These are phyloP conservation scores for Ichneumoninae sp. DNA, from an alignment of 2,888 invertebrate genomes.

Conservation along the genomic window DNA sequence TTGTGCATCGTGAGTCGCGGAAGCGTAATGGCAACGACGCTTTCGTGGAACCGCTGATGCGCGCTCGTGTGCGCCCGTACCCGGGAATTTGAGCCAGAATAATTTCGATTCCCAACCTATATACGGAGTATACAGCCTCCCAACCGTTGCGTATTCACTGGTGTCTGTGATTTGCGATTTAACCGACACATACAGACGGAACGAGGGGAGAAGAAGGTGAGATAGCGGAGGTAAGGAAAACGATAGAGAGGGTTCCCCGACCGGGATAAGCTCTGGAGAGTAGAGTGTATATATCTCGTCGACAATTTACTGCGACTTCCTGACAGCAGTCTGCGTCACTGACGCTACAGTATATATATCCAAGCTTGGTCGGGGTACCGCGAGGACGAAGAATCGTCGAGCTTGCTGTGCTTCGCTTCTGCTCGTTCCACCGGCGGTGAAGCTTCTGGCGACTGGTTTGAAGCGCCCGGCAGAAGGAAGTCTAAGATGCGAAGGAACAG, in stretches of 20 bases:
- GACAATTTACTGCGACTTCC: conserved; percentile 75
- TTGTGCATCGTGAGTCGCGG: conserved; percentile 57
- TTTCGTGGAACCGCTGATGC: conserved; percentile 53
- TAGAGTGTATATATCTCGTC: conserved; percentile 54
- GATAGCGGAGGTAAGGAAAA: conserved; percentile 29
- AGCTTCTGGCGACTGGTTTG: conserved; percentile 29
- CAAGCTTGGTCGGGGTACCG: conserved; percentile 14
- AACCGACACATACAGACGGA: conserved; percentile 63
- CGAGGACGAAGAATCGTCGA: conserved; percentile 46
- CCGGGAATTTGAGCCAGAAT: conserved; percentile 45
- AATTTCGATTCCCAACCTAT: conserved; percentile 48
- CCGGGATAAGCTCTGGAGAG: conserved; percentile 54
- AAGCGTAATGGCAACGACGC: conserved; percentile 46
- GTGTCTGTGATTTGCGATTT: conserved; percentile 76
- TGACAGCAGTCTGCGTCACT: conserved; percentile 73
- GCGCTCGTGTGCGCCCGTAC: conserved; percentile 28
- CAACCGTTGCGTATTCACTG: conserved; percentile 30
- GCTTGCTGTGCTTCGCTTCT: conserved; percentile 11
- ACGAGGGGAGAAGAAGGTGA: conserved; percentile 40
- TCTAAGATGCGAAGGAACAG: conserved; percentile 69
- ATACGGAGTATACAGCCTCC: conserved; percentile 14
- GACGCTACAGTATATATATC: conserved; percentile 41
- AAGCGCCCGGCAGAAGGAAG: conserved; percentile 30
- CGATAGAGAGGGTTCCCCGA: conserved; percentile 40
- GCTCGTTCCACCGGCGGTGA: conserved; percentile 16